These are phyloP conservation scores for Drosophila subpulchrella DNA, from an alignment of 1,140 invertebrate species.

Conservation along the genomic window DNA sequence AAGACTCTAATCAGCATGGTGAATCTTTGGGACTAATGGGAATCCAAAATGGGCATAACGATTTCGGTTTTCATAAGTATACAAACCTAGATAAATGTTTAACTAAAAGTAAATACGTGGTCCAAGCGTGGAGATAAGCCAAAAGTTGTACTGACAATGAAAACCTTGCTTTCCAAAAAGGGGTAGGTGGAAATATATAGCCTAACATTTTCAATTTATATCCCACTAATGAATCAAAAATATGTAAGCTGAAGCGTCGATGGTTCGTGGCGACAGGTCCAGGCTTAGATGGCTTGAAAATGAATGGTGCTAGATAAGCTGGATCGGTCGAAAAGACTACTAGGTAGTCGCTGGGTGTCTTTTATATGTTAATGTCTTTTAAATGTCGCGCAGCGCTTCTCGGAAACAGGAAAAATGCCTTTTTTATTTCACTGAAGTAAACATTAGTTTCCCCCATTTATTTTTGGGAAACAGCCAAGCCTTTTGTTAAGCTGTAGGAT, in stretches of 20 bases:
- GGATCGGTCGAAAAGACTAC: conserved; percentile 6
- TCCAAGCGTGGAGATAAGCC: neutral
- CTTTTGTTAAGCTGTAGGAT: too few species aligned
- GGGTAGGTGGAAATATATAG: neutral
- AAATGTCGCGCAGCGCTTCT: conserved; percentile 74
- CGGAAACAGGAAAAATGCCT: conserved; percentile 49
- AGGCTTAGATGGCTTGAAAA: conserved; percentile 25
- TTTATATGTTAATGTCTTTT: conserved; percentile 54
- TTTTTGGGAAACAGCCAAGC: too few species aligned
- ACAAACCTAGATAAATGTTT: too few species aligned
- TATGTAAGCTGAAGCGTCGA: conserved; percentile 77
- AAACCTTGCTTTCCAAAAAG: conserved; percentile 57
- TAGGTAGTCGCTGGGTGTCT: conserved; percentile 33
- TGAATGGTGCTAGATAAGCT: conserved; percentile 25
- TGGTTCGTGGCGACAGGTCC: conserved; percentile 43
- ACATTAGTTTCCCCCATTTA: conserved; percentile 24
- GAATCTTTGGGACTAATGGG: too few species aligned
- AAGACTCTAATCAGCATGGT: too few species aligned
- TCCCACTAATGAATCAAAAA: conserved; percentile 82
- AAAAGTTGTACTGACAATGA: conserved; percentile 32
- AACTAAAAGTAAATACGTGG: too few species aligned
- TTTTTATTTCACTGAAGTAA: conserved; percentile 62
- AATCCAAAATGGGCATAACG: too few species aligned
- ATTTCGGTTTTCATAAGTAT: too few species aligned
- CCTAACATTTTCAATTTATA: conserved; percentile 58